Percentiles rank a stretch among this genome's conserved stretches.
Evolutionary conservation across 2,797 vertebrate species (phyloP).

Genomic region (Anas acuta): DNA sequence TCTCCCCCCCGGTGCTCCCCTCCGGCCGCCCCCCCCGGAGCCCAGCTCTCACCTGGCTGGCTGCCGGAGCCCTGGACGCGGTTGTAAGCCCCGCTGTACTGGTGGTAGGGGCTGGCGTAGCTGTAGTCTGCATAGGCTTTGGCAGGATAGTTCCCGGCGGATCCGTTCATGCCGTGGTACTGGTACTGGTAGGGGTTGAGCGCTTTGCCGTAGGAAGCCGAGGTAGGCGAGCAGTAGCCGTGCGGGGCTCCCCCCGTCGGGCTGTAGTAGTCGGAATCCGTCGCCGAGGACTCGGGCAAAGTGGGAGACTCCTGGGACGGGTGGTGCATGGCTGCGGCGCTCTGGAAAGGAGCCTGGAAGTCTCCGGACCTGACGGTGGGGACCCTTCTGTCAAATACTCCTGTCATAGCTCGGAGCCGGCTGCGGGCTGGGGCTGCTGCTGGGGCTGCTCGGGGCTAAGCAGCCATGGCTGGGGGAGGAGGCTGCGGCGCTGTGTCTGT

Average conservation of each 20-base stretch:
- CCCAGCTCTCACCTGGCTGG: conserved; percentile 88
- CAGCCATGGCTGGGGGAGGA: conserved; percentile 85
- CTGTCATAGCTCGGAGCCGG: conserved; percentile 88
- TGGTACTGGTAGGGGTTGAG: conserved; percentile 96
- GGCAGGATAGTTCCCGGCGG: conserved; percentile 89
- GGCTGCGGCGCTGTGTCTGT: conserved; percentile 77
- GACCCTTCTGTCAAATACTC: conserved; percentile 97
- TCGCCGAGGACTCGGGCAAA: conserved; percentile 95
- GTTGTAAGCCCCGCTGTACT: conserved; percentile 94
- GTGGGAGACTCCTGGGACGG: conserved; percentile 99
- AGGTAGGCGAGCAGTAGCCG: conserved; percentile 95
- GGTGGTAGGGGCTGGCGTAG: conserved; percentile 93
- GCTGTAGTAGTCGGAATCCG: conserved; percentile 98
- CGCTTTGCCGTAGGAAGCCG: conserved; percentile 92
- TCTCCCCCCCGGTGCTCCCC: neutral
- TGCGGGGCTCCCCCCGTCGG: conserved; percentile 87
- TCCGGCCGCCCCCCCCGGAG: neutral
- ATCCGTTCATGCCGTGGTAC: conserved; percentile 91
- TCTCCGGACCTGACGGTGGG: conserved; percentile 91
- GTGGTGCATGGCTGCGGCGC: conserved; percentile 92
- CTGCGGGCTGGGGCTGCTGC: conserved; percentile 48
- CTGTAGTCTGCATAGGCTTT: conserved; percentile 94
- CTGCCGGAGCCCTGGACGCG: conserved; percentile 88
- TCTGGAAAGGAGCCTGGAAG: conserved; percentile 92
- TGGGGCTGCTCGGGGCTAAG: conserved; percentile 79